These are phyloP conservation scores for Dasypolia templi DNA, from an alignment of 2,888 invertebrate species.

Conservation along the genomic window DNA sequence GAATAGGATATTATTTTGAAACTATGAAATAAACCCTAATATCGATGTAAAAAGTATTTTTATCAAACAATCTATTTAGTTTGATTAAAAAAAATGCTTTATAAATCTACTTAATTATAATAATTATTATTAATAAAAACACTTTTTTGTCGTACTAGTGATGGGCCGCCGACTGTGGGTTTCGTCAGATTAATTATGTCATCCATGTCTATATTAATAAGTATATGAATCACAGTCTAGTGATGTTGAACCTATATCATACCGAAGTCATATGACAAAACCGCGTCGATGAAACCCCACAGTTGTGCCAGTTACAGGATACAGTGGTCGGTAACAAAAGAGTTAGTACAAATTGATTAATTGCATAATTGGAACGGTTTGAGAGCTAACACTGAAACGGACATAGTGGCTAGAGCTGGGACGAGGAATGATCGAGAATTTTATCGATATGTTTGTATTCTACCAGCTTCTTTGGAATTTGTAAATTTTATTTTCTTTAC, in stretches of 20 bases:
- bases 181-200: neutral
- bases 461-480: neutral
- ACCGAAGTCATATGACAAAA: constrained; percentile 14
- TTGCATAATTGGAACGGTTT: constrained; percentile 78
- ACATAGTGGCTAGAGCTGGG: constrained; percentile 45
- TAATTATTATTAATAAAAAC: too few relatives aligned
- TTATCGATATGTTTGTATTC: constrained; percentile 47
- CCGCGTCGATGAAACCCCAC: constrained; percentile 2
- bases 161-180: too few relatives aligned
- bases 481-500: neutral
- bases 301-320: constrained; percentile 35
- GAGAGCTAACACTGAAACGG: constrained; percentile 48
- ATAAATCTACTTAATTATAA: too few relatives aligned
- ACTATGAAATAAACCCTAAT: too few relatives aligned
- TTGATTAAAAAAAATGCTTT: too few relatives aligned
- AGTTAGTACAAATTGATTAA: constrained; percentile 83
- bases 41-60: too few relatives aligned
- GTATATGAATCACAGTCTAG: constrained; percentile 13
- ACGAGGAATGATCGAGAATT: neutral
- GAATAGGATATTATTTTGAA: too few relatives aligned
- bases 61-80: too few relatives aligned
- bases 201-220: neutral
- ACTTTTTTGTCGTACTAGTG: too few relatives aligned
- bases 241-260: constrained; percentile 18
- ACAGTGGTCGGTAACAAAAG: constrained; percentile 69